Base-by-base conservation (phyloP, 2,797 vertebrate genomes). In the Trematomus bernacchii region DNA sequence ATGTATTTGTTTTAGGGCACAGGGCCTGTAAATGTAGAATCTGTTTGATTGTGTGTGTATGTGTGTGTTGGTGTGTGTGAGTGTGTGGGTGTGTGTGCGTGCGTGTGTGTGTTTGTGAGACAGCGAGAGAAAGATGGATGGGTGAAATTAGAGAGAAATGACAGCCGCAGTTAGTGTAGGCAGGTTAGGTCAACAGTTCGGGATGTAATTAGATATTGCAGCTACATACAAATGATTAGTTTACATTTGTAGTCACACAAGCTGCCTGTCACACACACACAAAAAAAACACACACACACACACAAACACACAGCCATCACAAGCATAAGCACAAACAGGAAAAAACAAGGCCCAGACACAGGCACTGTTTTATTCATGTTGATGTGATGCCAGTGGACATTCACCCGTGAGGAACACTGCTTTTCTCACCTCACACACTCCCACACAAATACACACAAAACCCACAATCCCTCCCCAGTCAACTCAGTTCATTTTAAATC, bases 371-470 rank as follows among this genome's bases (percentile, higher is more conserved):
- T 92, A 93, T 93, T 91, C 86, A 91, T 90, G 80, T 60, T 94
- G 94, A 94, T 90, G 89, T 94, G 88, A 94, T 95, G 82, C 87
- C 87, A 90, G 72, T 89, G 90, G 92, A 95, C 93, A 87, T 78
- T 80, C 85, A 87, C 78, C 90, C 88, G 53, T 80, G 83, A 90
- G 87, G 87, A 93, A 89, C 86, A 89, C 66, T 78, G 89, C 87
- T 91, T 91, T 92, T 91, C 90, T 89, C 90, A 91, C 92, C 88
- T 90, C 86, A 77, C 79, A 83, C 82, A 79, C 73, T 73, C 53
- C 46, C 71, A 68, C 85, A 90, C 65, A 80, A 64, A 74, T 53
- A 84, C 81, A 88, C 85, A 89, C 76, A 79, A 70, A 61, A 76
- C 80, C 87, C 80, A 85, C 85, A 84, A 62, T 63, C 57, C 75